Percentiles rank a stretch among this genome's conserved stretches.
Evolutionary conservation across 2,888 invertebrate genomes (phyloP).

Genomic region (Eurytoma adleriae): DNA sequence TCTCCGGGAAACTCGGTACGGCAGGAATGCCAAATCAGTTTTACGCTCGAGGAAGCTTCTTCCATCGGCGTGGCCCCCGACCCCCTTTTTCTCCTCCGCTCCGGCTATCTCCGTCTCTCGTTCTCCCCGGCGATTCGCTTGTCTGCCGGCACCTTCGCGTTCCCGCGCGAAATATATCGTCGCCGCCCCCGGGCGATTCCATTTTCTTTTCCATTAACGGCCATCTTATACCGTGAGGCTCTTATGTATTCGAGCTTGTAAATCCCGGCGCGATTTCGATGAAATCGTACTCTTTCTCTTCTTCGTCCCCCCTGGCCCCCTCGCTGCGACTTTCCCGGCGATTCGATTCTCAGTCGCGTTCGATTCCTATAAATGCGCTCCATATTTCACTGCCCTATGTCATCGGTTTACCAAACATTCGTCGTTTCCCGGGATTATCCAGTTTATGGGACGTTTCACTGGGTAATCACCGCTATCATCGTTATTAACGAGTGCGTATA

Average conservation of each 20-base stretch:
- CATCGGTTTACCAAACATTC: slow-evolving; percentile 16
- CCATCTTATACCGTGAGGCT: slow-evolving; percentile 45
- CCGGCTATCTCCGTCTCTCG: not conserved
- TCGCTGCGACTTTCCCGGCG: not conserved
- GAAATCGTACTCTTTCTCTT: slow-evolving; percentile 32
- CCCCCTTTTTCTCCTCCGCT: slow-evolving; percentile 13
- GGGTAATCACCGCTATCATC: no score
- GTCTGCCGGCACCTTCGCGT: not conserved
- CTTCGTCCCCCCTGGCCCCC: not conserved
- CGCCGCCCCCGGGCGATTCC: slow-evolving; percentile 38
- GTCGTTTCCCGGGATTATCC: not conserved
- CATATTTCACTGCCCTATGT: not conserved
- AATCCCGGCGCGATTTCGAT: slow-evolving; percentile 37
- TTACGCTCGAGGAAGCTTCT: slow-evolving; percentile 52
- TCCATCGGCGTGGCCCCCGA: slow-evolving; percentile 1
- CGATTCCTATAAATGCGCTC: not conserved
- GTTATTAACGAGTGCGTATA: no score
- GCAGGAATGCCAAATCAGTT: slow-evolving; percentile 55
- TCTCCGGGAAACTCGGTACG: slow-evolving; percentile 18
- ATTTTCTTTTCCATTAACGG: slow-evolving; percentile 50
- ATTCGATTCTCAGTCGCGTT: slow-evolving; percentile 17
- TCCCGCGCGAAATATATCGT: slow-evolving; percentile 28
- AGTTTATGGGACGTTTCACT: not conserved
- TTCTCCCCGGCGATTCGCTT: slow-evolving; percentile 17
- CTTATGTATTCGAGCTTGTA: slow-evolving; percentile 46